Evolutionary conservation across 1,140 invertebrate genomes (phyloP), one percentile per base, ranked within the genome.

Genomic region (Achroia grisella): DNA sequence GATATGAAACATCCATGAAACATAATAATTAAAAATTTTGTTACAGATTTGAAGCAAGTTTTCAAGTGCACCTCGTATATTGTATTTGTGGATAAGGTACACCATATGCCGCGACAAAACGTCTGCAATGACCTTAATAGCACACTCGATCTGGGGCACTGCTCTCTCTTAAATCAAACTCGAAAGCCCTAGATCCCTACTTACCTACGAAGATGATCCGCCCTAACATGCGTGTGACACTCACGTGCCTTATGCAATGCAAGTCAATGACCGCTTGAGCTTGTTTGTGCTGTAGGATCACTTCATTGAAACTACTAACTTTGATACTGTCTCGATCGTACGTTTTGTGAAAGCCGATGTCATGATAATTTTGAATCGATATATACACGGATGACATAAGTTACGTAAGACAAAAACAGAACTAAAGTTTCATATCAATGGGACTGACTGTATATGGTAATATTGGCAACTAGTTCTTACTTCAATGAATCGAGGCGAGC

Each of bases 151-250:
- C 68, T 81, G 64, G 71, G 76, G 43, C 77, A 51, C 65, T 80
- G 75, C 77, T 84, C 80, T 81, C 79, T 84, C 77, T 84, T 68
- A 84, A 81, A 80, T 78, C 74, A 83, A 83, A 70, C 79, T 79
- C 49, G 59, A 65, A 54, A 73, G 75, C 71, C 74, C 77, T 80
- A 84, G 66, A 84, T 66, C 68, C 74, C 72, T 60, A 80, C 70
- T 78, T 80, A 71, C 62, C 59, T 12, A 47, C 42, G 48, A 49
- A 55, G 62, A 68, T 65, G 59, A 71, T 66, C 69, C 65, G 71
- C 67, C 71, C 73, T 72, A 64, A 40, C 59, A 66, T 59, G 61
- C 62, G 62, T 62, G 56, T 49, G 50, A 44, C 46, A 50, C 30
- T 45, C 48, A 59, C 47, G 56, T 65, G 51, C 39, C 64, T 80